Conservation (phyloP, 2,113 vertebrate genomes). For the Bos taurus region DNA sequence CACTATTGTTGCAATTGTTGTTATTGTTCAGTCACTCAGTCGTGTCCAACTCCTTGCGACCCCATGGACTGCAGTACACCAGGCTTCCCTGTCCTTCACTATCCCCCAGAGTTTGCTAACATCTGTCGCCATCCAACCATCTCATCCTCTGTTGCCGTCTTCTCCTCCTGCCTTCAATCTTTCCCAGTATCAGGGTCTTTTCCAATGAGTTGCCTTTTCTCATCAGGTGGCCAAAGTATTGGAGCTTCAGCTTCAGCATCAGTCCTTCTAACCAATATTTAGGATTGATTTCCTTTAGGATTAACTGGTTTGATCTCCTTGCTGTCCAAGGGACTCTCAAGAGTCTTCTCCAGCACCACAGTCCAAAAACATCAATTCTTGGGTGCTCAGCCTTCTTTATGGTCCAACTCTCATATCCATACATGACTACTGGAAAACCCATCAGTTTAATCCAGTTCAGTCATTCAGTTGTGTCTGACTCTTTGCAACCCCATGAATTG, state of each 20-base stretch:
- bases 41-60: fast-evolving
- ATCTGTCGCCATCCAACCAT: background rate
- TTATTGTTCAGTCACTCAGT: background rate
- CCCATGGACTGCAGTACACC: background rate
- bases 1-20: background rate
- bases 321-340: background rate
- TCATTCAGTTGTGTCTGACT: too few species aligned
- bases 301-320: background rate
- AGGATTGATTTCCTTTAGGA: background rate
- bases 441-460: too few species aligned
- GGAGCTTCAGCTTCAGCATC: background rate
- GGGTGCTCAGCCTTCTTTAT: background rate
- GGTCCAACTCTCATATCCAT: background rate
- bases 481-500: too few species aligned
- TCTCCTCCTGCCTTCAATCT: background rate
- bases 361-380: background rate
- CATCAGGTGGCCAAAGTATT: background rate
- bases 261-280: background rate
- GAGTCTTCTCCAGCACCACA: background rate
- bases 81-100: background rate
- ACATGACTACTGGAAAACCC: background rate
- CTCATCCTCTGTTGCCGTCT: background rate
- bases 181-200: background rate
- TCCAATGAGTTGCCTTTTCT: background rate
- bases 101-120: background rate